phyloP scores from a whole-genome alignment of 2,888 invertebrate genomes.

The Eupithecia tripunctaria region DNA sequence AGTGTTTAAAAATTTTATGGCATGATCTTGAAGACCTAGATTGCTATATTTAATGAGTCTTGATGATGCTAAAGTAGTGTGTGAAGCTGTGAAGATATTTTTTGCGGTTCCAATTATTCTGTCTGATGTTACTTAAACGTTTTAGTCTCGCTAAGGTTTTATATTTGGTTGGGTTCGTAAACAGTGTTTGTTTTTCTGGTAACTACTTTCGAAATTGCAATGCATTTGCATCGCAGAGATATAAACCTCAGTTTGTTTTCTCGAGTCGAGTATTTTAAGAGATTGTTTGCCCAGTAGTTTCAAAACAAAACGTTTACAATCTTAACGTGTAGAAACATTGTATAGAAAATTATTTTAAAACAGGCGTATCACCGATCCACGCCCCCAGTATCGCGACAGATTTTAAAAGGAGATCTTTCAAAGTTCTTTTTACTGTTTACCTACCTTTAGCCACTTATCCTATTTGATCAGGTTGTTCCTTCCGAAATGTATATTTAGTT shows the following conservation, averaged over 20 bases:
- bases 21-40: conserved; percentile 19
- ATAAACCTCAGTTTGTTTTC: neutral
- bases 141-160: neutral
- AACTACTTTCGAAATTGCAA: conserved; percentile 1
- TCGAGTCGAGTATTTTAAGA: neutral
- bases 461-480: neutral
- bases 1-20: conserved; percentile 18
- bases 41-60: conserved; percentile 12
- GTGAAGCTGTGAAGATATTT: conserved; percentile 1
- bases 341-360: neutral
- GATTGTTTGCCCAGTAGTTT: neutral
- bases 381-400: too few relatives aligned
- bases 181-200: neutral
- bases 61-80: conserved; percentile 17
- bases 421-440: neutral
- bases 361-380: too few relatives aligned
- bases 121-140: neutral
- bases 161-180: neutral
- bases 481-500: neutral
- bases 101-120: neutral
- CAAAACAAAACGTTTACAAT: neutral
- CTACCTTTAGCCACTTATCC: neutral
- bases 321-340: neutral
- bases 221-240: neutral
- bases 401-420: too few relatives aligned